Base-by-base conservation (phyloP, 2,113 vertebrate species). In the Notothenia rossii region DNA sequence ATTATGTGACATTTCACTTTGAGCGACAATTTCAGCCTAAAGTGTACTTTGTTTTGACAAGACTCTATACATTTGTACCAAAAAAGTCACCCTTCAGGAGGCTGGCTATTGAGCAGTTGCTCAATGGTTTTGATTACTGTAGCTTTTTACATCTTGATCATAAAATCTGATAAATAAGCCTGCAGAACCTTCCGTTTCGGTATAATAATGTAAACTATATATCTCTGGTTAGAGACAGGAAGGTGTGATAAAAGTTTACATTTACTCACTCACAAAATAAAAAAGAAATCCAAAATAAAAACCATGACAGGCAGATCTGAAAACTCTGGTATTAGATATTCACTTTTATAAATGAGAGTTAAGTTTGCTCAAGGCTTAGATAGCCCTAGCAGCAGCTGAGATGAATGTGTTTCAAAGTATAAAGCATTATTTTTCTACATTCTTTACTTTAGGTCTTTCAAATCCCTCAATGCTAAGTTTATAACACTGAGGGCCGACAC, bases 1-100 rank as follows among this genome's bases (percentile, higher is more conserved):
- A 81, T 67, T 5, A 81, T 58, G 81, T 51, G 61, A 45, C 48
- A 63, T 68, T 87, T 79, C 55, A 53, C 45, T 67, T 60, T 51
- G 13, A 64, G 54, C 17, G 36, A 64, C 58, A 48, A 59, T 72
- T 83, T 58, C 22, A 53, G 68, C 82, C 72, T 14, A 33, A 43
- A 33, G 29, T 10, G 9, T n/a, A 1, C 43, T 67, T 40, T 70
- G 8, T 77, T 82, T 72, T 83, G 72, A 71, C 58, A 70, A 5
- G 46, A 29, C 65, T 58, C 49, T 14, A 40, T 64, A 40, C 12
- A 20, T 58, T 14, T 18, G 72, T 75, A 85, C 36, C 13, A 58
- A 58, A 25, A 58, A 40, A 29, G 55, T 29, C 22, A 58, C 13
- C 55, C 13, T 25, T 58, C 55, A 54, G 4, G 10, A 22, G 12